A percentile compares a stretch with the other conserved stretches of the same genome.
phyloP scores from a whole-genome alignment of 2,888 invertebrate species.

The Ochropleura leucogaster region DNA sequence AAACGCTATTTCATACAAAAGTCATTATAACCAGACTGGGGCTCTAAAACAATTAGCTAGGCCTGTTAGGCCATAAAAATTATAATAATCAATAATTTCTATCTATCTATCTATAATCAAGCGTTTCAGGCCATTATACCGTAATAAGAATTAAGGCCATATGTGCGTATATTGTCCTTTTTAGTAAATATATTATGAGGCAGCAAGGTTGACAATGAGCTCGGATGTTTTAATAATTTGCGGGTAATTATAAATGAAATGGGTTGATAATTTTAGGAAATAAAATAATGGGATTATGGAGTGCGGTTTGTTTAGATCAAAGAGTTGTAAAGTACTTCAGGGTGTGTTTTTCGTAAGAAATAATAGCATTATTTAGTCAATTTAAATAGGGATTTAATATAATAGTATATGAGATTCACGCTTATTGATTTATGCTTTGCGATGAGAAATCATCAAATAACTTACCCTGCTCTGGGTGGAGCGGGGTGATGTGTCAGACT shows the following conservation, averaged over 20 bases:
- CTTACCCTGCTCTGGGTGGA: too few relatives aligned
- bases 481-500: too few relatives aligned
- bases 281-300: not conserved
- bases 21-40: constrained; percentile 54
- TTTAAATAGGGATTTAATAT: too few relatives aligned
- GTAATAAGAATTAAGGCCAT: constrained; percentile 70
- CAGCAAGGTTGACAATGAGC: constrained; percentile 64
- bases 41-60: constrained; percentile 65
- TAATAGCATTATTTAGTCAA: not conserved
- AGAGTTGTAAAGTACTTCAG: not conserved
- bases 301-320: not conserved
- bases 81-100: too few relatives aligned
- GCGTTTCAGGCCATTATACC: constrained; percentile 66
- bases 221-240: constrained; percentile 58
- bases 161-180: constrained; percentile 66
- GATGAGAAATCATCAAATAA: too few relatives aligned
- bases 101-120: too few relatives aligned
- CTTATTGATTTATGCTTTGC: too few relatives aligned
- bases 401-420: too few relatives aligned
- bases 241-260: constrained; percentile 38
- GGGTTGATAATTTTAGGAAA: constrained; percentile 24
- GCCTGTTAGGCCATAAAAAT: constrained; percentile 66
- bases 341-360: not conserved
- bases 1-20: constrained; percentile 32
- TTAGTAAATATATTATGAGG: constrained; percentile 70